These are phyloP conservation scores for Chiloscyllium punctatum DNA, from an alignment of 2,797 vertebrate species.

Conservation along the genomic window DNA sequence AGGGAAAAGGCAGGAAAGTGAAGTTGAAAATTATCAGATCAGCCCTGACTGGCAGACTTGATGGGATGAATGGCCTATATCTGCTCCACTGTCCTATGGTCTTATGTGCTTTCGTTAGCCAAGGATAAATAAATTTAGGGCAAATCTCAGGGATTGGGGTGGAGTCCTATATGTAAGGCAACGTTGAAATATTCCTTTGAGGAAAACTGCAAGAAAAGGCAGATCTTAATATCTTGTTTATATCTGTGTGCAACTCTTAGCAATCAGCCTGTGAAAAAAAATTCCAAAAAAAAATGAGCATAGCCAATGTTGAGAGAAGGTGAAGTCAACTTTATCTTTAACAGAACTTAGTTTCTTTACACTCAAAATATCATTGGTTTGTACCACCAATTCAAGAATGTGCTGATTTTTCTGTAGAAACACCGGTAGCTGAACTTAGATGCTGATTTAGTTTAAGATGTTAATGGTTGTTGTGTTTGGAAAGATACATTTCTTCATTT, in stretches of 20 bases:
- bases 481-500: neutral
- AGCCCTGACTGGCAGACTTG: too few species aligned
- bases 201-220: neutral
- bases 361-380: neutral
- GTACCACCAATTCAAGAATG: neutral
- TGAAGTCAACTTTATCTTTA: neutral
- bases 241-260: neutral
- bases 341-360: neutral
- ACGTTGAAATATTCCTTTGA: neutral
- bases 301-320: neutral
- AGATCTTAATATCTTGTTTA: neutral
- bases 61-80: too few species aligned
- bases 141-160: neutral
- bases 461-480: neutral
- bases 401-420: neutral
- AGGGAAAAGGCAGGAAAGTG: too few species aligned
- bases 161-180: neutral
- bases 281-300: neutral
- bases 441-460: neutral
- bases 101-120: neutral
- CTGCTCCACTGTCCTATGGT: neutral
- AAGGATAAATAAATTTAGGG: neutral
- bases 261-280: neutral
- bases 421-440: neutral
- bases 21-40: too few species aligned